Conservation (phyloP, 2,113 vertebrate species). For the Nerophis lumbriciformis region DNA sequence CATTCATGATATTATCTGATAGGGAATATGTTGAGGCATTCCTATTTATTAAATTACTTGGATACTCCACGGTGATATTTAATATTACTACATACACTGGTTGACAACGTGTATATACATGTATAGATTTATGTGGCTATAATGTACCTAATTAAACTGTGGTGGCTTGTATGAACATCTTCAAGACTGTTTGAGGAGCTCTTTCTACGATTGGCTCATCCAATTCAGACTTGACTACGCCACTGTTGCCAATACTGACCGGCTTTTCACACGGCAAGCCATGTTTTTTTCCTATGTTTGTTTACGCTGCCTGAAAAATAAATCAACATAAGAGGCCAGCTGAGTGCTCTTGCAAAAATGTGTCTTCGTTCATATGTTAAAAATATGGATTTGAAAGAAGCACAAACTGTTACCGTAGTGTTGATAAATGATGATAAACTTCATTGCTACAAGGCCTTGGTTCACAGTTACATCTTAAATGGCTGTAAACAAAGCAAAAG, state of each 20-base stretch:
- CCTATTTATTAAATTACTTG: background rate
- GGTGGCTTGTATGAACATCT: background rate
- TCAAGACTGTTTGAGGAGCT: background rate
- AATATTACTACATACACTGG: background rate
- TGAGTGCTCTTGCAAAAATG: background rate
- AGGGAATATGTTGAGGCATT: background rate
- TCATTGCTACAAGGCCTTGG: background rate
- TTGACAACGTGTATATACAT: background rate
- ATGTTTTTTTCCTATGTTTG: constrained; percentile 31
- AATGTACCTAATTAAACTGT: background rate
- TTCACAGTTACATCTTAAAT: background rate
- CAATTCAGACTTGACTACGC: constrained; percentile 5
- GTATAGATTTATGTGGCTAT: background rate
- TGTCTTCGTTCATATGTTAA: background rate
- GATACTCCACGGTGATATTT: background rate
- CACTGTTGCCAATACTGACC: constrained; percentile 10
- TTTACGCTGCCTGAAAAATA: constrained; percentile 29
- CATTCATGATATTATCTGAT: background rate
- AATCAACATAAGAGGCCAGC: constrained; percentile 1
- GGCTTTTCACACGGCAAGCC: constrained; percentile 17
- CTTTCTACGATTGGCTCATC: constrained; percentile 1
- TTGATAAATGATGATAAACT: background rate
- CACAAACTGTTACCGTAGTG: background rate
- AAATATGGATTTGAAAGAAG: background rate
- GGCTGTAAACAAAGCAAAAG: background rate